Base-by-base conservation (phyloP, 2,888 invertebrate genomes). In the Fragum fragum region DNA sequence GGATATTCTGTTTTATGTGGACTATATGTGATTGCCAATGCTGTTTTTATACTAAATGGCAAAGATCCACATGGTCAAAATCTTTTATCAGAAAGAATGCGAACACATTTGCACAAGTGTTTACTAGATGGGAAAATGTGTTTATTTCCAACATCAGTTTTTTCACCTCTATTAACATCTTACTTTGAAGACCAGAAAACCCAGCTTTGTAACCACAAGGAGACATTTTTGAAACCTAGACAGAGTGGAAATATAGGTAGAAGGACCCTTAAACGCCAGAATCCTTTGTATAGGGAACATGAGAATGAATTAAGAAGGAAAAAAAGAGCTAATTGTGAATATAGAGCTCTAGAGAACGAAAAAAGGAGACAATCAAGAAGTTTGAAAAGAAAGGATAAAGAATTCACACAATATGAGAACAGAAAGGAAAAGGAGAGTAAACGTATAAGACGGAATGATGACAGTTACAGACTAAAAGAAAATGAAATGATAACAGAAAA, bases 21-120 rank as follows among this genome's bases (percentile, higher is more conserved):
- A 6, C 28, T 71, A 55, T 71, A 52, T 71, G 71, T 57, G 11
- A 52, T 71, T 55, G 71, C 36, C 47, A 71, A 71, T 71, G 71
- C 71, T 23, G 32, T 32, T 53, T 28, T 57, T 32, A 47, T 71
- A 18, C 36, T n/a, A n/a, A 71, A 71, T 53, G 53, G 52, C 29
- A 57, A 21, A 36, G 36, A 71, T 57, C 71, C 57, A 21, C 71
- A 71, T 57, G 28, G 53, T 21, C n/a, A 36, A 29, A 57, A n/a
- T 55, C 52, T 71, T 23, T 14, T 39, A 71, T 0, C 57, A n/a
- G 28, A 28, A n/a, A 26, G 23, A 29, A 53, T 70, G 70, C 53
- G 52, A n/a, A 23, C 53, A n/a, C 53, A 53, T 70, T 70, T 70
- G 23, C 70, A 47, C 53, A 39, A 70, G 70, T 53, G 70, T 29